A percentile compares a stretch with the other conserved stretches of the same genome.
These are phyloP conservation scores for Bufo gargarizans DNA, from an alignment of 2,113 vertebrate genomes.

Conservation along the genomic window DNA sequence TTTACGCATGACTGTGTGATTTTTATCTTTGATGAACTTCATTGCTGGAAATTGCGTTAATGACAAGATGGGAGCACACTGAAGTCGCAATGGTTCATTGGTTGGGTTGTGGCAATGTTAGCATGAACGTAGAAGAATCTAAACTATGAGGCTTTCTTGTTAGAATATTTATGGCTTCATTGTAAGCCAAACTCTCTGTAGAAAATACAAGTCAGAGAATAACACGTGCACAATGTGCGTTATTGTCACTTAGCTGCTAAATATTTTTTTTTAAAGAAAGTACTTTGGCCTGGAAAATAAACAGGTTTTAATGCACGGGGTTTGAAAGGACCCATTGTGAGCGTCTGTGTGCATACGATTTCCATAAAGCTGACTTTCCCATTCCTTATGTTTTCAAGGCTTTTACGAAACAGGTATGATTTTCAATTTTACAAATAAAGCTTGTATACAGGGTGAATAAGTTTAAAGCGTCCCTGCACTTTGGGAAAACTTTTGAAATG, in stretches of 20 bases:
- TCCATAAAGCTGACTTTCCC: neutral
- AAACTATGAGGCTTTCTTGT: neutral
- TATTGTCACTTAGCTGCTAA: neutral
- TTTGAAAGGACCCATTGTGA: neutral
- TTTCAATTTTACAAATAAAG: neutral
- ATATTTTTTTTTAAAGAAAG: neutral
- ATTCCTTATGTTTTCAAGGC: neutral
- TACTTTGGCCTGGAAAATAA: neutral
- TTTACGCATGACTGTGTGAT: slow-evolving; percentile 47
- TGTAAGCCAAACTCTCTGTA: neutral
- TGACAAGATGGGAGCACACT: slow-evolving; percentile 23
- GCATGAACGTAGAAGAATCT: slow-evolving; percentile 3
- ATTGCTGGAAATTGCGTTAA: slow-evolving; percentile 40
- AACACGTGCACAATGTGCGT: neutral
- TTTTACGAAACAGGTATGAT: neutral
- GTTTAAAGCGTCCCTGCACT: too few relatives aligned
- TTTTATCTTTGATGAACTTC: slow-evolving; percentile 50
- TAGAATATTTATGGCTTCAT: neutral
- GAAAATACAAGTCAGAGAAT: neutral
- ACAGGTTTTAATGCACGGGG: neutral
- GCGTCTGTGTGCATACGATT: neutral
- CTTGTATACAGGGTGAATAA: neutral
- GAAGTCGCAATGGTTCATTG: slow-evolving; percentile 36
- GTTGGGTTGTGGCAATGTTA: slow-evolving; percentile 21
- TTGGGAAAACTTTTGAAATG: too few relatives aligned